Evolutionary conservation across 2,113 vertebrate genomes (phyloP).

Genomic region (Ictalurus furcatus): DNA sequence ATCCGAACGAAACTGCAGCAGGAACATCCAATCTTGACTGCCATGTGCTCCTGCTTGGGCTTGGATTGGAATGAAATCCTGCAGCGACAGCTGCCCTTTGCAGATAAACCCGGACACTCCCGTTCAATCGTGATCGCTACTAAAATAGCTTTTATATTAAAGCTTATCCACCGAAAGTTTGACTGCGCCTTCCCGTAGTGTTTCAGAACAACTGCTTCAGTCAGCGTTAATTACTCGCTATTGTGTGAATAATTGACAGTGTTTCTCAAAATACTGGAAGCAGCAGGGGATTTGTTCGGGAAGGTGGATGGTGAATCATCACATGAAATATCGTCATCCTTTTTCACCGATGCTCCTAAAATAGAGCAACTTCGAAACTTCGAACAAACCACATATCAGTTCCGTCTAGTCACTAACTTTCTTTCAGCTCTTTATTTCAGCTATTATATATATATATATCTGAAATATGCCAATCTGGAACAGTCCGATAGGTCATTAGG

Average conservation of each 20-base stretch:
- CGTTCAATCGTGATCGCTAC: neutral
- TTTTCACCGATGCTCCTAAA: neutral
- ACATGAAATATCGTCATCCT: neutral
- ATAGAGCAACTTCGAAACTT: constrained; percentile 16
- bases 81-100: neutral
- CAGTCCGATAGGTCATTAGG: neutral
- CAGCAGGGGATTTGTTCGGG: constrained; percentile 22
- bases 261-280: constrained; percentile 24
- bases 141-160: neutral
- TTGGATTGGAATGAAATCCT: neutral
- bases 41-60: neutral
- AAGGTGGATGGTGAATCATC: constrained; percentile 26
- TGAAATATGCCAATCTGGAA: neutral
- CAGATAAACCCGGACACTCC: neutral
- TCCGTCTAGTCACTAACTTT: neutral
- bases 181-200: neutral
- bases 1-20: neutral
- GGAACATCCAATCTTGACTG: neutral
- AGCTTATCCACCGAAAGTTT: neutral
- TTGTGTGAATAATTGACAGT: constrained; percentile 12
- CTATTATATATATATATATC: neutral
- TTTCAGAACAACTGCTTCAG: neutral
- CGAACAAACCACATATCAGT: neutral
- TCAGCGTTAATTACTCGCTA: constrained; percentile 13
- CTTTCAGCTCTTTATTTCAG: neutral